Evolutionary conservation across 2,797 vertebrate species (phyloP), one percentile per base, ranked within the genome.

Genomic region (Microhierax caerulescens): DNA sequence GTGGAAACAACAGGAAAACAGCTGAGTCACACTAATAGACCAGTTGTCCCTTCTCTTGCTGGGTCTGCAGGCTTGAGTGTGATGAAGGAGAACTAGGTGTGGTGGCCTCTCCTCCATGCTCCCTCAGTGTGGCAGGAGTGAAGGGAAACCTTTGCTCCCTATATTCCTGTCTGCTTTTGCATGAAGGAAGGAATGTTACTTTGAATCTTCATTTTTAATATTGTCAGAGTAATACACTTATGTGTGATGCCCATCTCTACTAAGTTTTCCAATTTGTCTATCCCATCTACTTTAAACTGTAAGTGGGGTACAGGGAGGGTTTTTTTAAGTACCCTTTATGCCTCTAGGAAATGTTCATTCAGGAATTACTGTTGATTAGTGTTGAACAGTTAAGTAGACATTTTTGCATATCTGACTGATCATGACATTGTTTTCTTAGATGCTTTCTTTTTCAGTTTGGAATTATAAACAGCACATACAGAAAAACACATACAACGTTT

Each of bases 201-300:
- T 84, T 81, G n/a, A 85, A 23, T 54, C 41, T 81, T 77, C 24
- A 13, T 91, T 93, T 84, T 72, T 82, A 39, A 47, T 74, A 22
- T 12, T 68, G 39, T 70, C 22, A 34, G 54, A 82, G 10, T 79
- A 85, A 76, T 43, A 39, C 37, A 47, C 23, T 87, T 77, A 5
- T 1, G 18, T 56, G 18, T 22, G 4, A 22, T 67, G n/a, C 5
- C 11, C 6, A 2, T 88, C 37, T 82, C 30, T 54, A 30, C 3
- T 25, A 72, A 20, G 27, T 53, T 89, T 79, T 70, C 37, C 18
- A 34, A 1, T 11, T 77, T 64, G 10, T 53, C 48, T 53, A 2
- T 67, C 70, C 6, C 11, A 36, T 50, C n/a, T 69, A 1, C 61
- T 93, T 82, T 63, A 28, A 91, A 68, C 24, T 32, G 11, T 36